phyloP scores from a whole-genome alignment of 2,797 vertebrate genomes.

The Pantherophis alleghaniensis region DNA sequence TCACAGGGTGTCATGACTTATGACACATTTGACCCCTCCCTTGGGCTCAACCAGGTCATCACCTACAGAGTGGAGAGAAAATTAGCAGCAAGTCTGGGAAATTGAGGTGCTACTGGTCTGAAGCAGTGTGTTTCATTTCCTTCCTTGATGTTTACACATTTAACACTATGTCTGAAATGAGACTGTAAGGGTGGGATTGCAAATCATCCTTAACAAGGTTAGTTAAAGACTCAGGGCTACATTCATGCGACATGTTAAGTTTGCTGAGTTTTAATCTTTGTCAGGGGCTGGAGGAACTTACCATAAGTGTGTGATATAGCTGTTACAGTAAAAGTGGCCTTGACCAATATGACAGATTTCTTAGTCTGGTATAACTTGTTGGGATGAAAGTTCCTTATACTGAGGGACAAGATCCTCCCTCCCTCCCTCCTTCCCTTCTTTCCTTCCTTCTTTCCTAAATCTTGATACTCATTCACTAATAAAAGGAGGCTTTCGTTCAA shows the following conservation, averaged over 20 bases:
- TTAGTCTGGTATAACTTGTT: background rate
- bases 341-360: background rate
- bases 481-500: slow-evolving; percentile 30
- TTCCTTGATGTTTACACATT: background rate
- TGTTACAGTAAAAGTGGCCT: background rate
- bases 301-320: background rate
- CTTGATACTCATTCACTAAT: background rate
- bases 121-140: background rate
- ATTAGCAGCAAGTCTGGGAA: background rate
- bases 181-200: background rate
- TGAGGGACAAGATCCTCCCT: background rate
- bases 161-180: background rate
- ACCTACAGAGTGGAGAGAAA: background rate
- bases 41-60: background rate
- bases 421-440: too few species aligned
- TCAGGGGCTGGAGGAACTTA: background rate
- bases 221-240: background rate
- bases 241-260: background rate
- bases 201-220: background rate
- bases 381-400: background rate
- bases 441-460: too few species aligned
- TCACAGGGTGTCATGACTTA: background rate
- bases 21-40: background rate
- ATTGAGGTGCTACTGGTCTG: background rate
- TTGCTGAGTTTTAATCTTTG: background rate